These are phyloP conservation scores for Mormyrops attenuatus DNA, from an alignment of 2,797 vertebrate genomes.

Conservation along the genomic window DNA sequence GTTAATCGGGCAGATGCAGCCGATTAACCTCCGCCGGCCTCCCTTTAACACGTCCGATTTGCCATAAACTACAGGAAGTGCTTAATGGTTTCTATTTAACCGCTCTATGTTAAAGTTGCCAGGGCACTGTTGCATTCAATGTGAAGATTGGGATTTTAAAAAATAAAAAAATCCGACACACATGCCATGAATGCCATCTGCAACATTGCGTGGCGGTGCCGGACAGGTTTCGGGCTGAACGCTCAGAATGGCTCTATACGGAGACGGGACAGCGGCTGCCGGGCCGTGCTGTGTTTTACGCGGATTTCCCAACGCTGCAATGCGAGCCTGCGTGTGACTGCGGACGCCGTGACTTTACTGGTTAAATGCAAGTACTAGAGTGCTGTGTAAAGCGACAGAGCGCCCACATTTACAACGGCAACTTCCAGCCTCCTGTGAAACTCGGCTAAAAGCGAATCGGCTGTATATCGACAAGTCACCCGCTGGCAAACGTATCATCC, in stretches of 20 bases:
- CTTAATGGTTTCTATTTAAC: not conserved
- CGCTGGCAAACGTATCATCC: conserved; percentile 24
- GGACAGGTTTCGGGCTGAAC: not conserved
- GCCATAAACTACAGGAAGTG: conserved; percentile 6
- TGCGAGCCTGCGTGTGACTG: conserved; percentile 37
- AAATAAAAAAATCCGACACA: not conserved
- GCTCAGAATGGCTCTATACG: conserved; percentile 24
- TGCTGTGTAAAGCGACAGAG: not conserved
- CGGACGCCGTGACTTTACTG: conserved; percentile 11
- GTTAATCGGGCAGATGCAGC: not conserved
- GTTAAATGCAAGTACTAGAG: conserved; percentile 46
- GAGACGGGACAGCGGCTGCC: conserved; percentile 46
- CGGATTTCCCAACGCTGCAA: conserved; percentile 52
- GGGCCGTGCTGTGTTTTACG: conserved; percentile 47
- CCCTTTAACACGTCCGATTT: not conserved
- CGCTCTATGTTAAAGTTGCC: conserved; percentile 34
- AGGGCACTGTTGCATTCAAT: conserved; percentile 42
- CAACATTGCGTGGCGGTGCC: not conserved
- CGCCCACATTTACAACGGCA: not conserved
- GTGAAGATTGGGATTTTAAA: conserved; percentile 20
- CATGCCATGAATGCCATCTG: not conserved
- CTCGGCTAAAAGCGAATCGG: conserved; percentile 33
- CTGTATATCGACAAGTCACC: conserved; percentile 23
- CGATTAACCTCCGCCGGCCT: not conserved
- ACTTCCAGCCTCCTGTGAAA: not conserved